These are phyloP conservation scores for Triops cancriformis DNA, from an alignment of 1,140 invertebrate genomes.

Conservation along the genomic window DNA sequence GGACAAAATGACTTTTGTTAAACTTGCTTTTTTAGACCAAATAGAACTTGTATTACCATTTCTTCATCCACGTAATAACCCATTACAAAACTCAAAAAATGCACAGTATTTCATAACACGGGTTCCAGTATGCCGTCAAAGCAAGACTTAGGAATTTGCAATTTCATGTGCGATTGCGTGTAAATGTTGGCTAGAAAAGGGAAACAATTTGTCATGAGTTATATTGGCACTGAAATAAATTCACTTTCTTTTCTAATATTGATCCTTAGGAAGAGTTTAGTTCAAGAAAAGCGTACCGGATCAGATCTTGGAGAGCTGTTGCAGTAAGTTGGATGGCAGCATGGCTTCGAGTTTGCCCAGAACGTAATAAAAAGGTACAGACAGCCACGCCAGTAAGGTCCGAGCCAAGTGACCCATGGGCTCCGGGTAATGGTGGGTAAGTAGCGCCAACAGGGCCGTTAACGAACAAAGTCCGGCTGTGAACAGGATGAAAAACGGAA, in stretches of 20 bases:
- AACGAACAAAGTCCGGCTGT: conserved; percentile 88
- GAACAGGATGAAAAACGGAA: conserved; percentile 91
- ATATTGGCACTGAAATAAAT: neutral
- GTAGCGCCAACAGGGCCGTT: conserved; percentile 82
- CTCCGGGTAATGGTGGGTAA: conserved; percentile 92
- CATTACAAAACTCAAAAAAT: conserved; percentile 1
- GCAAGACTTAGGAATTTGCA: conserved; percentile 10
- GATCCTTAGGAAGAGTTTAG: too few relatives aligned
- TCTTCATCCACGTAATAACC: neutral
- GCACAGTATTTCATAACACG: neutral
- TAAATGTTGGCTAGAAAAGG: neutral
- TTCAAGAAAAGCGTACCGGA: neutral
- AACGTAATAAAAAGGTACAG: conserved; percentile 71
- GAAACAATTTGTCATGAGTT: neutral
- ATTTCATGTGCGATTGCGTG: neutral
- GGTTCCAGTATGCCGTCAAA: neutral
- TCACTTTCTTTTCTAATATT: neutral
- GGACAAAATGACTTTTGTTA: neutral
- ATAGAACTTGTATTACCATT: conserved; percentile 14
- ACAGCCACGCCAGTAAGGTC: conserved; percentile 67
- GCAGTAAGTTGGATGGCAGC: conserved; percentile 69
- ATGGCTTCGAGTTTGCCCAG: conserved; percentile 75
- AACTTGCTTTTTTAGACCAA: neutral
- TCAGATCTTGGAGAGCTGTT: conserved; percentile 74
- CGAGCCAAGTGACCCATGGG: conserved; percentile 78